A percentile compares a stretch with the other conserved stretches of the same genome.
These are phyloP conservation scores for Cydia pomonella DNA, from an alignment of 1,140 invertebrate species.

Conservation along the genomic window DNA sequence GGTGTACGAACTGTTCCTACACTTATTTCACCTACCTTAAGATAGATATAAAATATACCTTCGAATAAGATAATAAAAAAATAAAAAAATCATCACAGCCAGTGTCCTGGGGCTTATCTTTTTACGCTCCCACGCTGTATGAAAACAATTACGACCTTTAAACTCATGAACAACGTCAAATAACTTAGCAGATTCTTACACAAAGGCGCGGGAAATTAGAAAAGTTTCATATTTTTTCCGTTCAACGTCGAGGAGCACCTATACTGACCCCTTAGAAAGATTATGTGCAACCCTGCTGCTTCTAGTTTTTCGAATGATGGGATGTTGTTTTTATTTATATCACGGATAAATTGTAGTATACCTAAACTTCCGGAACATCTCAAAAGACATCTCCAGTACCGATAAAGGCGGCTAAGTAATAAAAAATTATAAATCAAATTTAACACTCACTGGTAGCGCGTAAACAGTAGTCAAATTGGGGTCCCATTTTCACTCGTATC, in stretches of 20 bases:
- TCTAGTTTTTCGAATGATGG: neutral
- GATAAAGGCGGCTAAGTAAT: slow-evolving; percentile 2
- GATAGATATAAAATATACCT: neutral
- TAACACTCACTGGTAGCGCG: slow-evolving; percentile 72
- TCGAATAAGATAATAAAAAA: neutral
- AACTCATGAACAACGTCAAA: neutral
- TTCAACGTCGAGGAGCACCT: slow-evolving; percentile 31
- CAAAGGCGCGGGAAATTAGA: slow-evolving; percentile 41
- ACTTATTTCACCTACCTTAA: neutral
- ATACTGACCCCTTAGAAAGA: slow-evolving; percentile 10
- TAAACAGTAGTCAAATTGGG: slow-evolving; percentile 75
- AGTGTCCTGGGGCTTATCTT: slow-evolving; percentile 1
- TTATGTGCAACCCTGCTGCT: neutral
- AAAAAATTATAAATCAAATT: slow-evolving; percentile 36
- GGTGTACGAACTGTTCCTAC: too few species aligned
- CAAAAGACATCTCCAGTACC: neutral
- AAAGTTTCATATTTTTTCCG: slow-evolving; percentile 42
- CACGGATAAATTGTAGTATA: slow-evolving; percentile 15
- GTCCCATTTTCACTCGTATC: slow-evolving; percentile 62
- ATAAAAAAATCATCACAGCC: neutral
- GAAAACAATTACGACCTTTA: slow-evolving; percentile 19
- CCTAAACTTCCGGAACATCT: neutral
- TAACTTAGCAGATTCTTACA: slow-evolving; percentile 38
- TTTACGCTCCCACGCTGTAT: neutral
- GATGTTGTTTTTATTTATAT: slow-evolving; percentile 31